These are phyloP conservation scores for Pampus argenteus DNA, from an alignment of 2,797 vertebrate genomes.

Conservation along the genomic window DNA sequence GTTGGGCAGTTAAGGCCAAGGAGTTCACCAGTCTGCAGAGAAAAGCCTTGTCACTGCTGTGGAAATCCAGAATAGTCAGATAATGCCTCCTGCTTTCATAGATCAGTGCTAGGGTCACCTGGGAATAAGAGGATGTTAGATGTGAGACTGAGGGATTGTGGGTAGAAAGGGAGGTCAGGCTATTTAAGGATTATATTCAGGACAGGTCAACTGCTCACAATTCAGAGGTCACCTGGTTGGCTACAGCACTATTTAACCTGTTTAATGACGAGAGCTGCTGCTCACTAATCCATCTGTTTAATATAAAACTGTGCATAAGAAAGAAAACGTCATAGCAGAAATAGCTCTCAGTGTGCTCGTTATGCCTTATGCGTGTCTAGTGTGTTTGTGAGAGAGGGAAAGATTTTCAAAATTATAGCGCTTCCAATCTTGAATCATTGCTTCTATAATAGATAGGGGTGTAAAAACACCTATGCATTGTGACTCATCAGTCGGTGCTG, in stretches of 20 bases:
- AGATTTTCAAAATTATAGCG: constrained; percentile 11
- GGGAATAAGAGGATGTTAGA: constrained; percentile 64
- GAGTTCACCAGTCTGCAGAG: constrained; percentile 18
- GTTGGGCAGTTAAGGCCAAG: not conserved
- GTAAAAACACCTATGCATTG: not conserved
- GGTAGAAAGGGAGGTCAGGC: constrained; percentile 58
- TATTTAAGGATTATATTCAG: constrained; percentile 70
- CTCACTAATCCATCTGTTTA: constrained; percentile 20
- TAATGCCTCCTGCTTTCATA: constrained; percentile 62
- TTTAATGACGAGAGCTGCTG: constrained; percentile 34
- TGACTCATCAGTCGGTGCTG: not conserved
- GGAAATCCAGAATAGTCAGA: constrained; percentile 57
- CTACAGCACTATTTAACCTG: constrained; percentile 48
- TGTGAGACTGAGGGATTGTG: constrained; percentile 58
- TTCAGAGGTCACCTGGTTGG: constrained; percentile 42
- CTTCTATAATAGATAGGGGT: not conserved
- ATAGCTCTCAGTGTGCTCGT: not conserved
- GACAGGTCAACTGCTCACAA: constrained; percentile 55
- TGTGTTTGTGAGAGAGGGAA: not conserved
- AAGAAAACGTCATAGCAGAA: not conserved
- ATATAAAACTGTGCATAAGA: constrained; percentile 18
- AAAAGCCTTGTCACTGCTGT: constrained; percentile 51
- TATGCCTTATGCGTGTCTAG: not conserved
- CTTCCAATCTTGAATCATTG: not conserved
- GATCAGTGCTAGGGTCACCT: constrained; percentile 59